Percentiles rank a stretch among this genome's conserved stretches.
phyloP scores from a whole-genome alignment of 2,113 vertebrate genomes.

The Lepus europaeus region DNA sequence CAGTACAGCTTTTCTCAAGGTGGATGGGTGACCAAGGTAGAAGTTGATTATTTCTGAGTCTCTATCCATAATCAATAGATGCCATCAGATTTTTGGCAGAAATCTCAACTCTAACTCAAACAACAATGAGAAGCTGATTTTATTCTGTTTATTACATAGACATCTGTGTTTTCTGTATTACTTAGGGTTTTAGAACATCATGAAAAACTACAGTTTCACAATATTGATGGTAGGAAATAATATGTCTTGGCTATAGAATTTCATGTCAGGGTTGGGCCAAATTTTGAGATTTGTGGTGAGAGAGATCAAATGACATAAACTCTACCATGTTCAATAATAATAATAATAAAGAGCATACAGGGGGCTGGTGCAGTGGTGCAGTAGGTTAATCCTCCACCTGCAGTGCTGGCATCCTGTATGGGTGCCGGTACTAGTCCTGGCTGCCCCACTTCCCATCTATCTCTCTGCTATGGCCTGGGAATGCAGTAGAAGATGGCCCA shows the following conservation, averaged over 20 bases:
- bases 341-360: no score
- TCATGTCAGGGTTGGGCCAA: not conserved
- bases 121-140: not conserved
- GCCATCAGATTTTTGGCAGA: not conserved
- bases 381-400: no score
- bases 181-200: slow-evolving; percentile 25
- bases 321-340: not conserved
- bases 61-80: not conserved
- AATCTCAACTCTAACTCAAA: not conserved
- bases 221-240: not conserved
- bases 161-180: not conserved
- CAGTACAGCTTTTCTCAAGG: not conserved
- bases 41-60: not conserved
- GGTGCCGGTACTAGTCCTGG: no score
- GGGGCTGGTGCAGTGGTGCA: no score
- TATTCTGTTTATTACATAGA: not conserved
- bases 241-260: not conserved
- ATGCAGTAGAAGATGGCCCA: no score
- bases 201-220: not conserved
- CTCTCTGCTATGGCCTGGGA: no score
- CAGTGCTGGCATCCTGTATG: no score
- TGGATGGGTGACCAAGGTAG: not conserved
- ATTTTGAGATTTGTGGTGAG: not conserved
- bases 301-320: not conserved
- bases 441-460: no score